phyloP scores from a whole-genome alignment of 2,797 vertebrate genomes.

The Siniperca obscura region DNA sequence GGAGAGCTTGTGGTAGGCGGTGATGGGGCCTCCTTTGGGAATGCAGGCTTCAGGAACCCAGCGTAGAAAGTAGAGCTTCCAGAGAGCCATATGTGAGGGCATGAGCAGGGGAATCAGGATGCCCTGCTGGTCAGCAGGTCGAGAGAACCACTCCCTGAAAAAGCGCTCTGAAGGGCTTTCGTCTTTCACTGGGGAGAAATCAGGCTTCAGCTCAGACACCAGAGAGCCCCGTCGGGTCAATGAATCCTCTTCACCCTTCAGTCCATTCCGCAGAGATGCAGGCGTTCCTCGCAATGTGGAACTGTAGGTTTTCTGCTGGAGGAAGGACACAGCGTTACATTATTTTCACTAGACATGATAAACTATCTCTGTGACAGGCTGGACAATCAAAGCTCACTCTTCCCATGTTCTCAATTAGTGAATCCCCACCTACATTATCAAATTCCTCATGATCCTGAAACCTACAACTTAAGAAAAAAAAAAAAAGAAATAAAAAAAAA shows the following conservation, averaged over 20 bases:
- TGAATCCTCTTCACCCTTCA: conserved; percentile 83
- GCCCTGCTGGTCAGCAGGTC: conserved; percentile 89
- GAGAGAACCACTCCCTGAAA: conserved; percentile 91
- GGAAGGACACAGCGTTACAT: conserved; percentile 1
- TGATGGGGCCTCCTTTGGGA: conserved; percentile 87
- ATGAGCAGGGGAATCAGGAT: conserved; percentile 89
- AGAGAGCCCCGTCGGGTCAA: conserved; percentile 91
- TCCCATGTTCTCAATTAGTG: neutral
- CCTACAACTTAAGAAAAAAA: neutral
- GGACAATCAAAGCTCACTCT: neutral
- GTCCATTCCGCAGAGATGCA: conserved; percentile 87
- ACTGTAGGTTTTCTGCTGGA: conserved; percentile 91
- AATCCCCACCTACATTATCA: neutral
- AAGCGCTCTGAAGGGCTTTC: conserved; percentile 88
- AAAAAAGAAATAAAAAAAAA: neutral
- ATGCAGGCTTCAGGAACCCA: conserved; percentile 98
- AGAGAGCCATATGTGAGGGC: conserved; percentile 90
- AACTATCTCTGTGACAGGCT: neutral
- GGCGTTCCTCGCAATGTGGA: conserved; percentile 89
- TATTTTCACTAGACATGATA: neutral
- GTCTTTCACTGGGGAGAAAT: conserved; percentile 81
- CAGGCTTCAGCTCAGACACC: conserved; percentile 85
- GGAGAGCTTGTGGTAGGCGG: conserved; percentile 91
- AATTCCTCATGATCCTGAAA: neutral
- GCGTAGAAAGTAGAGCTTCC: conserved; percentile 97